Evolutionary conservation across 2,888 invertebrate species (phyloP).

Genomic region (Biston betularia): DNA sequence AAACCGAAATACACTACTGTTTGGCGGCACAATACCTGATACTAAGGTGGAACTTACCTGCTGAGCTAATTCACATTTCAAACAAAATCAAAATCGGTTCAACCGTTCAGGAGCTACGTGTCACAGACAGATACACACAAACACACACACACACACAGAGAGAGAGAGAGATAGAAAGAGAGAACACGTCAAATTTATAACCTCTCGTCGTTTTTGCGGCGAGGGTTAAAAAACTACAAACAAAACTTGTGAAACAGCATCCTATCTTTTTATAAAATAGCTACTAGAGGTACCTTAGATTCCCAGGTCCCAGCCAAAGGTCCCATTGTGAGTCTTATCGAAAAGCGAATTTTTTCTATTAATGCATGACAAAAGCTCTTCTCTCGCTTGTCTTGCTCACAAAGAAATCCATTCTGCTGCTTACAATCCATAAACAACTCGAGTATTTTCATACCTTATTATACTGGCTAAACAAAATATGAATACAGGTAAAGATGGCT

Average conservation of each 20-base stretch:
- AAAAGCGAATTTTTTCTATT: constrained; percentile 54
- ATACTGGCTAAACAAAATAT: constrained; percentile 39
- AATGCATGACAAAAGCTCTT: constrained; percentile 52
- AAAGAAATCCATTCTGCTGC: constrained; percentile 49
- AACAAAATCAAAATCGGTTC: too few species aligned
- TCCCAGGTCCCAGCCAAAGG: constrained; percentile 15
- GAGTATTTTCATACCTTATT: constrained; percentile 55
- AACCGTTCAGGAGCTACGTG: too few species aligned
- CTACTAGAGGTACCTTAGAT: background rate
- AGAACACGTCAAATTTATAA: too few species aligned
- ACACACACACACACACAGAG: too few species aligned
- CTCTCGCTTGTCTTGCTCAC: constrained; percentile 54
- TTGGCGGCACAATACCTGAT: too few species aligned
- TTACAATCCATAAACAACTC: constrained; percentile 57
- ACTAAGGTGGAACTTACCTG: too few species aligned
- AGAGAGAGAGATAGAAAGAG: too few species aligned
- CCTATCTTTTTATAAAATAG: background rate
- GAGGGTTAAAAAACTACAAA: background rate
- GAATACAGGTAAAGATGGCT: constrained; percentile 30
- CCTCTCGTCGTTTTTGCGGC: too few species aligned
- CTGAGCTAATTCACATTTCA: too few species aligned
- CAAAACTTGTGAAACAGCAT: too few species aligned
- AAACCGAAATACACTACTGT: too few species aligned
- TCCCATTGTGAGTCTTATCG: constrained; percentile 49
- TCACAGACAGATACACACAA: too few species aligned